Evolutionary conservation across 2,888 invertebrate genomes (phyloP).

Genomic region (Hyles lineata): DNA sequence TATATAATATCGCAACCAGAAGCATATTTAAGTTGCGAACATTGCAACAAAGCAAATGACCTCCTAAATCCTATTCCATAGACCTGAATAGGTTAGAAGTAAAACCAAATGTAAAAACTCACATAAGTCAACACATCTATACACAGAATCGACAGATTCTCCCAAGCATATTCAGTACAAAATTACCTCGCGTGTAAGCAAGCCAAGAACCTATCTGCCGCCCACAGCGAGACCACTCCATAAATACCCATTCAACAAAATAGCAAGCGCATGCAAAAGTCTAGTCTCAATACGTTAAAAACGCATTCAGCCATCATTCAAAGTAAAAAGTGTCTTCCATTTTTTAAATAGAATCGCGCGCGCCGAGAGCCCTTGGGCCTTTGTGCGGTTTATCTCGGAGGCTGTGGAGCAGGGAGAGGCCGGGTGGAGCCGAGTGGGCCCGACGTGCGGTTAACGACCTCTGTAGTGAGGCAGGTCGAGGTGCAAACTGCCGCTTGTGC

Average conservation of each 20-base stretch:
- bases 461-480: conserved; percentile 50
- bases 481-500: conserved; percentile 25
- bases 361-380: conserved; percentile 65
- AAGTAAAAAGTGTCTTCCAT: conserved; percentile 56
- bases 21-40: no score
- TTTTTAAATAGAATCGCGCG: conserved; percentile 71
- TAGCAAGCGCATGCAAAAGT: conserved; percentile 32
- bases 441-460: conserved; percentile 43
- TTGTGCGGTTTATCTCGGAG: conserved; percentile 69
- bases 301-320: conserved; percentile 35
- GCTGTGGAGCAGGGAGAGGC: conserved; percentile 59
- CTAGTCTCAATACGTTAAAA: conserved; percentile 36
- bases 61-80: no score
- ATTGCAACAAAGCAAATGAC: no score
- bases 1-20: no score
- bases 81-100: no score
- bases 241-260: conserved; percentile 32
- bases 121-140: background rate
- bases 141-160: no score
- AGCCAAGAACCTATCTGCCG: conserved; percentile 10
- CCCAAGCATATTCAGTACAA: background rate
- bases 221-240: conserved; percentile 19
- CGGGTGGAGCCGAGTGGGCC: conserved; percentile 20
- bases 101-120: no score
- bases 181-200: background rate